Percentiles rank a stretch among this genome's conserved stretches.
phyloP scores from a whole-genome alignment of 2,888 invertebrate species.

The Pandemis cinnamomeana region DNA sequence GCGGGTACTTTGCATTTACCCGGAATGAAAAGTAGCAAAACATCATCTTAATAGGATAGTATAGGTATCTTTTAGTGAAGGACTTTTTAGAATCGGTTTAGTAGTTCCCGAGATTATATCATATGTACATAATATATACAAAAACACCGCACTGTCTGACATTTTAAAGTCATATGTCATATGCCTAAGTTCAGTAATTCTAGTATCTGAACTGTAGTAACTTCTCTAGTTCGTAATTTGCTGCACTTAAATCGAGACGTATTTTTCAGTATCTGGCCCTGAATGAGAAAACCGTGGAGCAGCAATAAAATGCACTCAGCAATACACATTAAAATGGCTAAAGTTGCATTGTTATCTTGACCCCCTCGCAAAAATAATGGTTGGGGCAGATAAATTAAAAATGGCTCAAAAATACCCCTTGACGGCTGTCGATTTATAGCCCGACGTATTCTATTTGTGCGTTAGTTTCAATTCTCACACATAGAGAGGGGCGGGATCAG shows the following conservation, averaged over 20 bases:
- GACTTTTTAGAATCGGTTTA: too few relatives aligned
- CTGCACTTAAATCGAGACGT: neutral
- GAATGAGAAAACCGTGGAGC: constrained; percentile 41
- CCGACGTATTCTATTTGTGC: constrained; percentile 50
- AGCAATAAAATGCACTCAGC: constrained; percentile 76
- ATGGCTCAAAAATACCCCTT: constrained; percentile 82
- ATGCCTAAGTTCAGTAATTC: too few relatives aligned
- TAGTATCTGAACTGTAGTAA: too few relatives aligned
- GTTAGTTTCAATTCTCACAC: constrained; percentile 48
- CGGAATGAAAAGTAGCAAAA: too few relatives aligned
- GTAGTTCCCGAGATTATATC: too few relatives aligned
- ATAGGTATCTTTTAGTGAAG: too few relatives aligned
- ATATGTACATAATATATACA: too few relatives aligned
- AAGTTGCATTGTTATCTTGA: constrained; percentile 70
- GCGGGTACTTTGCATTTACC: too few relatives aligned
- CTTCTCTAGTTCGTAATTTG: too few relatives aligned
- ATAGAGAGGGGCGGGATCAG: constrained; percentile 55
- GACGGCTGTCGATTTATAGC: constrained; percentile 66
- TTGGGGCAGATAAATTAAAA: constrained; percentile 83
- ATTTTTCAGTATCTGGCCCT: constrained; percentile 1
- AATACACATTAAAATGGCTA: constrained; percentile 62
- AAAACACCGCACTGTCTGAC: too few relatives aligned
- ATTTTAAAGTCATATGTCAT: too few relatives aligned
- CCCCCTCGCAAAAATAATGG: constrained; percentile 81
- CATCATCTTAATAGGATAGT: too few relatives aligned